A percentile compares a stretch with the other conserved stretches of the same genome.
phyloP scores from a whole-genome alignment of 2,888 invertebrate genomes.

The Homarus gammarus region DNA sequence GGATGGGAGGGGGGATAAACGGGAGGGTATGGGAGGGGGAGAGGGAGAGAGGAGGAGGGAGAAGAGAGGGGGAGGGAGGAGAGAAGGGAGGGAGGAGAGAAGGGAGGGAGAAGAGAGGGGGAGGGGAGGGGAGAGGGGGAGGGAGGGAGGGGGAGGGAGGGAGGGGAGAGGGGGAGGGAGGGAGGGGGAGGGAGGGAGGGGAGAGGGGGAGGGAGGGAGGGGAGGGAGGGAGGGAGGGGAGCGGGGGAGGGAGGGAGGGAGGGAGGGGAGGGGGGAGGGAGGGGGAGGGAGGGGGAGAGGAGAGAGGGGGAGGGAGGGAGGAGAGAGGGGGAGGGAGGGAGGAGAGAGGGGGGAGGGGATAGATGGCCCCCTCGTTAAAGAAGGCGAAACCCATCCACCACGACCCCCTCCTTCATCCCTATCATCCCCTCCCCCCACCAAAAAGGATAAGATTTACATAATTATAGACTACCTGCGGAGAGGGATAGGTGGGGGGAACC shows the following conservation, averaged over 20 bases:
- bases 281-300: too few species aligned
- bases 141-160: slow-evolving; percentile 22
- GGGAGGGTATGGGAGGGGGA: background rate
- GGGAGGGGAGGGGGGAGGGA: background rate
- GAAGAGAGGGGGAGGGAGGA: background rate
- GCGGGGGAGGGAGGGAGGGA: slow-evolving; percentile 10
- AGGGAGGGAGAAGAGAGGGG: background rate
- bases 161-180: background rate
- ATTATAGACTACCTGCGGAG: too few species aligned
- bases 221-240: background rate
- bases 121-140: background rate
- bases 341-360: too few species aligned
- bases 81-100: background rate
- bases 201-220: too few species aligned
- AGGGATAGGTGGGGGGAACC: too few species aligned
- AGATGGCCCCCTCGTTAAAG: too few species aligned
- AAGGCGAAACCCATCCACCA: too few species aligned
- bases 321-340: too few species aligned
- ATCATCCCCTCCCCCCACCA: too few species aligned
- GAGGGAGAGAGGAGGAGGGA: background rate
- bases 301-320: too few species aligned
- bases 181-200: background rate
- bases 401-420: too few species aligned
- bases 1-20: background rate
- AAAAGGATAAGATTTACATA: too few species aligned